Evolutionary conservation across 2,888 invertebrate genomes (phyloP).

Genomic region (Callyntrura guangdongensis): DNA sequence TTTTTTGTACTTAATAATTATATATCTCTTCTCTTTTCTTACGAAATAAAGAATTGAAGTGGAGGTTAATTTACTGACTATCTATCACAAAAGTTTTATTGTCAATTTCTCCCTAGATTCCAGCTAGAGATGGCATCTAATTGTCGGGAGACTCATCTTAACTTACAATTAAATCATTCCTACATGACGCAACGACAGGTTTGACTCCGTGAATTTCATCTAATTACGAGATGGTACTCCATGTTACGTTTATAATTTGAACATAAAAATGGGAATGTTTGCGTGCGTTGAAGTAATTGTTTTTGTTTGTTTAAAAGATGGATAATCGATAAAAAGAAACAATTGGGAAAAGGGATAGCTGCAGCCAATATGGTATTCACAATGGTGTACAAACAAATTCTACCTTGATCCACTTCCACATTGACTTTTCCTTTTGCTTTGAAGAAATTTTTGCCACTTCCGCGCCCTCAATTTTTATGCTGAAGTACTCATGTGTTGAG

Average conservation of each 20-base stretch:
- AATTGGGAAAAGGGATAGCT: neutral
- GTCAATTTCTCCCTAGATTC: conserved; percentile 9
- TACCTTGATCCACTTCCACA: conserved; percentile 98
- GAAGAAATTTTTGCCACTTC: conserved; percentile 54
- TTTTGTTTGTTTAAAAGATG: too few relatives aligned
- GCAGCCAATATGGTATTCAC: neutral
- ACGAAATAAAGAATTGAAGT: too few relatives aligned
- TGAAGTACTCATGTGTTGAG: conserved; percentile 9
- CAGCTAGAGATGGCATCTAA: neutral
- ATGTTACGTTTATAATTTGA: too few relatives aligned
- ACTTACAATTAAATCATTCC: too few relatives aligned
- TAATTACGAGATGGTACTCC: neutral
- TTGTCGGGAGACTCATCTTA: neutral
- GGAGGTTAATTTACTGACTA: too few relatives aligned
- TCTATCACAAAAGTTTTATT: too few relatives aligned
- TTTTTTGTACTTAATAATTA: neutral
- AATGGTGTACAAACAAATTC: conserved; percentile 85
- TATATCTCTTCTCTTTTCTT: too few relatives aligned
- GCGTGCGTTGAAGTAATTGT: neutral
- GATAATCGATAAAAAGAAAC: neutral
- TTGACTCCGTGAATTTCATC: conserved; percentile 26
- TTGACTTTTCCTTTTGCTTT: conserved; percentile 97
- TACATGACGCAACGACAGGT: neutral
- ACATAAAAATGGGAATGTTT: neutral
- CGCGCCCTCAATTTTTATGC: conserved; percentile 36